Percentiles rank a stretch among this genome's conserved stretches.
These are phyloP conservation scores for Mastacembelus armatus DNA, from an alignment of 2,797 vertebrate genomes.

Conservation along the genomic window DNA sequence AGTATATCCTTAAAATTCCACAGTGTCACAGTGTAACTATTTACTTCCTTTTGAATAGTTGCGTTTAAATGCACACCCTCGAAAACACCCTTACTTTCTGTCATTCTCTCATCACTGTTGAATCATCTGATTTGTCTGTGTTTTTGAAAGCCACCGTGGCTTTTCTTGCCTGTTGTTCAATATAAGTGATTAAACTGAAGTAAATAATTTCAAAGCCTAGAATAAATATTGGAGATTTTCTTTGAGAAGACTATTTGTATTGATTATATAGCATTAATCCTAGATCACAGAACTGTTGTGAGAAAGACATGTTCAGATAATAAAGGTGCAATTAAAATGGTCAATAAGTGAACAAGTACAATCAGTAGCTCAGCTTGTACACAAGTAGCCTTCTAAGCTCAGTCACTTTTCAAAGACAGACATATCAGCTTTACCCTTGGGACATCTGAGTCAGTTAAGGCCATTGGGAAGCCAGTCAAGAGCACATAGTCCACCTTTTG, in stretches of 20 bases:
- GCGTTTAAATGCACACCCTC: background rate
- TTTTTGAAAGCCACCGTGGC: too few species aligned
- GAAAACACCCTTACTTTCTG: background rate
- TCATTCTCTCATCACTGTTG: slow-evolving; percentile 1
- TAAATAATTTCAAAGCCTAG: background rate
- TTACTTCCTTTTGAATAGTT: slow-evolving; percentile 17
- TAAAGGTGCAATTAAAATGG: slow-evolving; percentile 17
- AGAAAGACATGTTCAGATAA: slow-evolving; percentile 22
- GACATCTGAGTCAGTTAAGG: slow-evolving; percentile 48
- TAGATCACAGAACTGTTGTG: background rate
- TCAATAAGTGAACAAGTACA: slow-evolving; percentile 29
- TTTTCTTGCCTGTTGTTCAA: background rate
- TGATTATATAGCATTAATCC: background rate
- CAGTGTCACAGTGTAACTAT: background rate
- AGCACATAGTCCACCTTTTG: slow-evolving; percentile 55
- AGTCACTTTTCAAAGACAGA: slow-evolving; percentile 42
- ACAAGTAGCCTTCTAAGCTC: slow-evolving; percentile 28
- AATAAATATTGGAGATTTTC: background rate
- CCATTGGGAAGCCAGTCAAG: slow-evolving; percentile 29
- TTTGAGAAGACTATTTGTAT: background rate
- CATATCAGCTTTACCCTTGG: slow-evolving; percentile 38
- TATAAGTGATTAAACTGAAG: background rate
- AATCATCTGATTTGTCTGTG: too few species aligned
- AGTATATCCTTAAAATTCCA: slow-evolving; percentile 29
- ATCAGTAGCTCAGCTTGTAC: slow-evolving; percentile 20